Evolutionary conservation across 2,797 vertebrate genomes (phyloP).

Genomic region (Enteromius treurensis): DNA sequence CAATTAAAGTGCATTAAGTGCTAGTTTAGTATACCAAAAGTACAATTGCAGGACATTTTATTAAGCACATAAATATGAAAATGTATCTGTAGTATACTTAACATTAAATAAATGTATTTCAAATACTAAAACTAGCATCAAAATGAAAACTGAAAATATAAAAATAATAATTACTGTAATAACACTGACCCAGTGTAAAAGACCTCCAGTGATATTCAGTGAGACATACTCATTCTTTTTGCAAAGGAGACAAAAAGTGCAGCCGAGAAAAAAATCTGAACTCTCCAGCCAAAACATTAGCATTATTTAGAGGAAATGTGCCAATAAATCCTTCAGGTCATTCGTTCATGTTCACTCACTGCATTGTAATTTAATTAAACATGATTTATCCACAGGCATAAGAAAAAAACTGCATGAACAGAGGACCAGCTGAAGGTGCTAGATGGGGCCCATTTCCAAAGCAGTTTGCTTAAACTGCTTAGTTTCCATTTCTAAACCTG

Average conservation of each 20-base stretch:
- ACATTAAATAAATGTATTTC: too few species aligned
- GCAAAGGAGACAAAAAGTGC: not conserved
- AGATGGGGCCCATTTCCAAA: conserved; percentile 3
- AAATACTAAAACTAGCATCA: not conserved
- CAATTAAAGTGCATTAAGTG: too few species aligned
- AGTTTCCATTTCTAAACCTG: not conserved
- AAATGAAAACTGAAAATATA: not conserved
- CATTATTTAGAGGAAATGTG: not conserved
- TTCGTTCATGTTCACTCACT: not conserved
- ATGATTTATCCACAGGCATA: conserved; percentile 23
- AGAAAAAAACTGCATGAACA: conserved; percentile 8
- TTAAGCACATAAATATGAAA: too few species aligned
- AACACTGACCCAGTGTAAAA: not conserved
- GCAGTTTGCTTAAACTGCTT: not conserved
- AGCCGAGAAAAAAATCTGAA: not conserved
- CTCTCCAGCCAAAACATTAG: not conserved
- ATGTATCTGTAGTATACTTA: too few species aligned
- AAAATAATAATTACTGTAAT: not conserved
- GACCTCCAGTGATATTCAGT: not conserved
- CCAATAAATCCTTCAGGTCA: conserved; percentile 5
- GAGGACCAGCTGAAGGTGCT: not conserved
- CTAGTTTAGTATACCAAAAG: too few species aligned
- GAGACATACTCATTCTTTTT: not conserved
- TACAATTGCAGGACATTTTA: too few species aligned
- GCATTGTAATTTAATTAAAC: conserved; percentile 35